Conservation (phyloP, 2,113 vertebrate genomes). For the Cyanistes caeruleus region DNA sequence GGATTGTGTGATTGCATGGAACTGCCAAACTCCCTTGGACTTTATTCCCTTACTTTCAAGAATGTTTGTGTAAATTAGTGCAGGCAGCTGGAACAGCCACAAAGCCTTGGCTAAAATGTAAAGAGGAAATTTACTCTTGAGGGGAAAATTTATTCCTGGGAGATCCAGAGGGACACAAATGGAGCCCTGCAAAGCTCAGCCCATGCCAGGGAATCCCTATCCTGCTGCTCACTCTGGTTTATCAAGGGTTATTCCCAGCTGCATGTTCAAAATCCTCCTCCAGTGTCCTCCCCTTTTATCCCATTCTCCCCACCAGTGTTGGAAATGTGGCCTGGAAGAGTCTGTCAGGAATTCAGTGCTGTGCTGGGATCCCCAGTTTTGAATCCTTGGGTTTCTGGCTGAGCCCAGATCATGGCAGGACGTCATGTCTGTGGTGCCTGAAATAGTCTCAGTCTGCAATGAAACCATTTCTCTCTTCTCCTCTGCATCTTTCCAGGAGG, state of each 20-base stretch:
- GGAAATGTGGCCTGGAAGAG: background rate
- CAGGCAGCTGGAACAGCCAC: background rate
- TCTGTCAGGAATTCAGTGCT: background rate
- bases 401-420: background rate
- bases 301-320: background rate
- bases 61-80: background rate
- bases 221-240: background rate
- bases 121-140: background rate
- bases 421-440: background rate
- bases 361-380: background rate
- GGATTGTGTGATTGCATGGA: background rate
- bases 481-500: constrained; percentile 79
- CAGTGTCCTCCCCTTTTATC: background rate
- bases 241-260: background rate
- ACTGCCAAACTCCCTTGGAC: background rate
- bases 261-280: background rate
- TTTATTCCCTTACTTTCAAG: background rate
- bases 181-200: background rate
- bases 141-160: background rate
- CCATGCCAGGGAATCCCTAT: background rate
- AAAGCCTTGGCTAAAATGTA: background rate
- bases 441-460: background rate
- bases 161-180: background rate
- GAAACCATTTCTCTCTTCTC: background rate
- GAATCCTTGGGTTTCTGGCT: background rate